phyloP scores from a whole-genome alignment of 2,797 vertebrate species.

The Cryptoprocta ferox region DNA sequence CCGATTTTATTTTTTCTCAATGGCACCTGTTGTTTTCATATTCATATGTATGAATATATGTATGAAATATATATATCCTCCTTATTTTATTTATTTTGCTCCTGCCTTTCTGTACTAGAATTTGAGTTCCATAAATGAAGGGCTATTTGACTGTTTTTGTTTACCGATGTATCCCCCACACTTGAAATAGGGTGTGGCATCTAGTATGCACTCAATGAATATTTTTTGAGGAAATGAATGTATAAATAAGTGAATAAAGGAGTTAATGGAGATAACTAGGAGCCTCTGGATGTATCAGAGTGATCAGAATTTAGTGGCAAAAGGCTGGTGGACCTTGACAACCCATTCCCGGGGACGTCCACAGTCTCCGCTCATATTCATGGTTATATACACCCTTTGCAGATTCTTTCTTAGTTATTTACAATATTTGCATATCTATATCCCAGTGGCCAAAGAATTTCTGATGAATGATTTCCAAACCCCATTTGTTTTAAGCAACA shows the following conservation, averaged over 20 bases:
- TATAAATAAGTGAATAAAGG: background rate
- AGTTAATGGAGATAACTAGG: background rate
- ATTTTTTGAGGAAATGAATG: background rate
- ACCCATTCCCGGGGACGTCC: background rate
- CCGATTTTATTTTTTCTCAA: background rate
- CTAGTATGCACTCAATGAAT: background rate
- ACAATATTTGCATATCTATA: conserved; percentile 24
- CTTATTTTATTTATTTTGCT: conserved; percentile 22
- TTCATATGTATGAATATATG: background rate
- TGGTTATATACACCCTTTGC: background rate
- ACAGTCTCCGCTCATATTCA: background rate
- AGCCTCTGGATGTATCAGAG: background rate
- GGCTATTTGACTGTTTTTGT: background rate
- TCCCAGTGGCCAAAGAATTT: background rate
- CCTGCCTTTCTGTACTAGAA: background rate
- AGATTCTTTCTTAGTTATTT: conserved; percentile 19
- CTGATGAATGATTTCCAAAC: conserved; percentile 8
- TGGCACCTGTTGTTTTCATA: conserved; percentile 20
- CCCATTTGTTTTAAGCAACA: conserved; percentile 25
- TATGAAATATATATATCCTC: no score
- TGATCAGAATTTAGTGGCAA: background rate
- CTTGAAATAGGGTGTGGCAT: background rate
- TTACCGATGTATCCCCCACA: background rate
- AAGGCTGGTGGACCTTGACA: background rate
- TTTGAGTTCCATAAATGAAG: background rate